Evolutionary conservation across 2,113 vertebrate genomes (phyloP).

Genomic region (Trichomycterus rosablanca): DNA sequence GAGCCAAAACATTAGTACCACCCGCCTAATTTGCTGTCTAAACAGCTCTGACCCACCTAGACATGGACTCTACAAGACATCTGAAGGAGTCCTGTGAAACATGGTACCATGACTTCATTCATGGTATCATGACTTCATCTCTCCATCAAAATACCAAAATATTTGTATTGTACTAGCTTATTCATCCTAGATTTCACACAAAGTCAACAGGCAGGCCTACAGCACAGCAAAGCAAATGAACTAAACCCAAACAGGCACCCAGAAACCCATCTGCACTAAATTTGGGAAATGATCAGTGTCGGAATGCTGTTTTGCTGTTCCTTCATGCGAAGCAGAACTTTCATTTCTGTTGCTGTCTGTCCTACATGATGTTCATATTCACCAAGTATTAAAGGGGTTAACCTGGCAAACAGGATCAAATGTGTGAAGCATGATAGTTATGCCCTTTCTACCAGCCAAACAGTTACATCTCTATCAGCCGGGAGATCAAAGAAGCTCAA

Average conservation of each 20-base stretch:
- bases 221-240: neutral
- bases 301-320: neutral
- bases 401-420: conserved; percentile 25
- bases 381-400: conserved; percentile 40
- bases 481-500: conserved; percentile 36
- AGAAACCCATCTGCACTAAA: conserved; percentile 25
- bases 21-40: too few species aligned
- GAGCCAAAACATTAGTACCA: too few species aligned
- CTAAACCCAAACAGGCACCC: neutral
- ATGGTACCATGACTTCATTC: too few species aligned
- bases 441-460: conserved; percentile 1
- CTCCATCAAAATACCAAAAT: too few species aligned
- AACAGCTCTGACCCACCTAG: too few species aligned
- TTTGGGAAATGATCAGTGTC: neutral
- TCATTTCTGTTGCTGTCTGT: conserved; percentile 28
- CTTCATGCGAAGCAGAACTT: conserved; percentile 1
- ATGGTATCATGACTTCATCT: too few species aligned
- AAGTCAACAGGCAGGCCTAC: too few species aligned
- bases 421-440: conserved; percentile 24
- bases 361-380: conserved; percentile 32
- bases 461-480: conserved; percentile 9
- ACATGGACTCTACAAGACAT: too few species aligned
- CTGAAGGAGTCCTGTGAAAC: too few species aligned
- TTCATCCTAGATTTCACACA: too few species aligned
- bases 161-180: too few species aligned